phyloP scores from a whole-genome alignment of 2,888 invertebrate genomes.

The Lordiphosa andalusiaca region DNA sequence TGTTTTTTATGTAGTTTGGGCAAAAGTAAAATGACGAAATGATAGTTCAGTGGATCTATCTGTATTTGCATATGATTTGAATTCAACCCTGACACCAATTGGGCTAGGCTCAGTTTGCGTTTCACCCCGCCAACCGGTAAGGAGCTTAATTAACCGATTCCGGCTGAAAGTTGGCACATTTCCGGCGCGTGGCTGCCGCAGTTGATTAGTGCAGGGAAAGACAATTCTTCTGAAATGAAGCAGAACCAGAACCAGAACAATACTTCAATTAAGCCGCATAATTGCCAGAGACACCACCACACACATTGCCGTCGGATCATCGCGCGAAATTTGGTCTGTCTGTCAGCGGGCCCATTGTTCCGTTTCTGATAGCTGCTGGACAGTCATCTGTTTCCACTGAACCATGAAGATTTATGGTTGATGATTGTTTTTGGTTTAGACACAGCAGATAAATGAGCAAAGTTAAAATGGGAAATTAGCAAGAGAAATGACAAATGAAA shows the following conservation, averaged over 20 bases:
- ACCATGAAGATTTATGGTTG: no score
- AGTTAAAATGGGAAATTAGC: no score
- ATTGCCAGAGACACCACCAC: constrained; percentile 11
- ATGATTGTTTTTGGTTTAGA: no score
- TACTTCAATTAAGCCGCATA: constrained; percentile 49
- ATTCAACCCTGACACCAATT: constrained; percentile 60
- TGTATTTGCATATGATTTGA: constrained; percentile 20
- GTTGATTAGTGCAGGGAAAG: constrained; percentile 56
- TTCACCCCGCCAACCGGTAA: constrained; percentile 50
- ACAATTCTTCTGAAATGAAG: neutral
- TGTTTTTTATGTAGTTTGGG: neutral
- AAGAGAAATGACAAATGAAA: no score
- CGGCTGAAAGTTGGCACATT: constrained; percentile 69
- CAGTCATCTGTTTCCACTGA: no score
- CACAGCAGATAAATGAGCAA: no score
- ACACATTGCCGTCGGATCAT: constrained; percentile 17
- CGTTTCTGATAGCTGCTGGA: no score
- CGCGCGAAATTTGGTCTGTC: neutral
- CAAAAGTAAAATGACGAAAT: constrained; percentile 33
- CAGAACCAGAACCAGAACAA: constrained; percentile 30
- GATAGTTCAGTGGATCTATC: constrained; percentile 31
- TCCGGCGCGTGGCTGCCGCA: constrained; percentile 37
- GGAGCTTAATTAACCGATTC: constrained; percentile 69
- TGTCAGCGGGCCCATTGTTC: no score
- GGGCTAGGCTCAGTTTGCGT: constrained; percentile 7